Percentiles rank a stretch among this genome's conserved stretches.
Conservation (phyloP, 2,113 vertebrate genomes). For the Turnix velox region DNA sequence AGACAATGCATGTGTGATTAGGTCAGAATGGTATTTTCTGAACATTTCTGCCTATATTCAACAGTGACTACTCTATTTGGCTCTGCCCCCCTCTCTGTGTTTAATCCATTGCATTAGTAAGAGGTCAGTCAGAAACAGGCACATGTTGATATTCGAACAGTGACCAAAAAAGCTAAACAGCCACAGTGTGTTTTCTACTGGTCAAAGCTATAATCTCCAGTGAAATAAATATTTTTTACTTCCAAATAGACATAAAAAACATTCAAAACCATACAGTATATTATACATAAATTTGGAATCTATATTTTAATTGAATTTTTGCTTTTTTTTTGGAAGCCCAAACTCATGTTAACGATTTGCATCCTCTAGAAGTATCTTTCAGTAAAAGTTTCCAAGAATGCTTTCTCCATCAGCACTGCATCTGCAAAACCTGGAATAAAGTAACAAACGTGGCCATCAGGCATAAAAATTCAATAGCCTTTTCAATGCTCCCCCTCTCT, state of each 20-base stretch:
- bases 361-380: not conserved
- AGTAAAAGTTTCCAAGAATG: not conserved
- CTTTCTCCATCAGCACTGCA: not conserved
- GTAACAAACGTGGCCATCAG: not conserved
- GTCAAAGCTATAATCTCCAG: not conserved
- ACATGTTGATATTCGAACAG: not conserved
- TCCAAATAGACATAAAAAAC: not conserved
- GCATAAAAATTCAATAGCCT: not conserved
- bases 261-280: accelerated
- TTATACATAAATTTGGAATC: not conserved
- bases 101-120: not conserved
- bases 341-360: not conserved
- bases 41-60: not conserved
- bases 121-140: not conserved
- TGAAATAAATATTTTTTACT: not conserved
- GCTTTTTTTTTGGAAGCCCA: not conserved
- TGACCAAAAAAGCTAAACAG: not conserved
- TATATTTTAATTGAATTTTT: not conserved
- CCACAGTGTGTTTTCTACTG: not conserved
- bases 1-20: not conserved
- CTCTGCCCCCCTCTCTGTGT: not conserved
- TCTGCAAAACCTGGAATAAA: not conserved
- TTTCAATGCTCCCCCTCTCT: not conserved
- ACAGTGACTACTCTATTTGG: not conserved
- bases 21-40: not conserved